Base-by-base conservation (phyloP, 1,140 invertebrate genomes). In the Mamestra configurata region DNA sequence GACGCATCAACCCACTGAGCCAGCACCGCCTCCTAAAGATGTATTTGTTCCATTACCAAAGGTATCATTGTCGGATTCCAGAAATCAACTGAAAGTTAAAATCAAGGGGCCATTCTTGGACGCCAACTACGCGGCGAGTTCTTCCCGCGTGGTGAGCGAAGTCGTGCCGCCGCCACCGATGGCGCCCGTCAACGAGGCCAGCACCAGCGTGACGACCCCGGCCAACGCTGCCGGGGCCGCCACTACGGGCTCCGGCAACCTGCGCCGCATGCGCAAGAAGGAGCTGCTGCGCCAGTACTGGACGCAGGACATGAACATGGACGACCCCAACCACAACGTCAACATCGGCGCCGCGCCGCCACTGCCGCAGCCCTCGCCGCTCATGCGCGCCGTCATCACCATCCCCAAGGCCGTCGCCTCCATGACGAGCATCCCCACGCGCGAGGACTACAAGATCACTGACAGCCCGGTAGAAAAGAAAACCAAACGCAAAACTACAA, bases 81-180 rank as follows among this genome's bases (percentile, higher is more conserved):
- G 97, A 18, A 98, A 98, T 93, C 98, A 98, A 86, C 90, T 98
- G 0, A 98, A 98, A 90, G 97, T 98, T 0, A 98, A 98, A 92
- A 98, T 98, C 79, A 98, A 98, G 92, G 98, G 98, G 11, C 98
- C 98, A 0, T 98, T 98, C 86, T 91, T 97, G 64, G 97, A 97
- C 85, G 97, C 97, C 0, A 98, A 98, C 86, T 98, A 98, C 83
- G 95, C 96, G 0, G 93, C 96, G 1, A 93, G 94, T 73, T 93
- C 94, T 5, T 91, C 95, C 11, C 88, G 43, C 11, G 15, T 5
- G 13, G 43, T 49, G 43, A 49, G 43, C 4, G 43, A 95, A 55
- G 90, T 95, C 8, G 94, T 95, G 0, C 95, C 94, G 15, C 95
- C 96, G 22, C 96, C 96, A 82, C 96, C 96, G 59, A 95, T 95